Evolutionary conservation across 1,140 invertebrate species (phyloP).

Genomic region (Chymomyza costata): DNA sequence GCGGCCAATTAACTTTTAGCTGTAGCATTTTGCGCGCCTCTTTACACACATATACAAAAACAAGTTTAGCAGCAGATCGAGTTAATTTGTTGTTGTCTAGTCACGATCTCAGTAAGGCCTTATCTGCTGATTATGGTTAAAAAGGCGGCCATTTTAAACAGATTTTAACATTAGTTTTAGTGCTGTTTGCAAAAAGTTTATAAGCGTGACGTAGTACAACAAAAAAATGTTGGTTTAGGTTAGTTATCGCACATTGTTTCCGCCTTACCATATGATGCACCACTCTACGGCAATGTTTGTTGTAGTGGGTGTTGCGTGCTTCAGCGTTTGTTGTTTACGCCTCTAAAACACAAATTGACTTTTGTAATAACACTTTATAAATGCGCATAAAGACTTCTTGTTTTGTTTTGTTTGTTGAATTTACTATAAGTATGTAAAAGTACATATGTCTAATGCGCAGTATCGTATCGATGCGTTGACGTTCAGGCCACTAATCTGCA

Average conservation of each 20-base stretch:
- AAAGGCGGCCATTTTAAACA: slow-evolving; percentile 20
- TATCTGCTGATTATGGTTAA: neutral
- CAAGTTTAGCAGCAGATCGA: slow-evolving; percentile 21
- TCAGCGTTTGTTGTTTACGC: too few relatives aligned
- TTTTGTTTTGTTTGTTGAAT: slow-evolving; percentile 1
- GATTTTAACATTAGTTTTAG: slow-evolving; percentile 43
- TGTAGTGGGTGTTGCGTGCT: neutral
- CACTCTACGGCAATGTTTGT: too few relatives aligned
- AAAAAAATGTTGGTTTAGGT: slow-evolving; percentile 28
- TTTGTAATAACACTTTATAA: too few relatives aligned
- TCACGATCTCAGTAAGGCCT: too few relatives aligned
- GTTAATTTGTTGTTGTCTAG: too few relatives aligned
- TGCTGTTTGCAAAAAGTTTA: slow-evolving; percentile 28
- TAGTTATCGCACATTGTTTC: slow-evolving; percentile 24
- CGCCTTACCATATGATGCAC: slow-evolving; percentile 24
- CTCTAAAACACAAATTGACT: too few relatives aligned
- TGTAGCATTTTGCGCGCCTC: neutral
- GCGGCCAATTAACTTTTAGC: slow-evolving; percentile 4
- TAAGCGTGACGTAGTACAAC: neutral
- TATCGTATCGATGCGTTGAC: slow-evolving; percentile 24
- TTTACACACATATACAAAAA: slow-evolving; percentile 6
- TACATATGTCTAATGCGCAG: slow-evolving; percentile 35
- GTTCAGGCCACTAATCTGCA: slow-evolving; percentile 38
- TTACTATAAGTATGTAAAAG: slow-evolving; percentile 21
- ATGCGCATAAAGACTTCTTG: too few relatives aligned